phyloP scores from a whole-genome alignment of 2,888 invertebrate genomes.

The Melanostoma mellinum region DNA sequence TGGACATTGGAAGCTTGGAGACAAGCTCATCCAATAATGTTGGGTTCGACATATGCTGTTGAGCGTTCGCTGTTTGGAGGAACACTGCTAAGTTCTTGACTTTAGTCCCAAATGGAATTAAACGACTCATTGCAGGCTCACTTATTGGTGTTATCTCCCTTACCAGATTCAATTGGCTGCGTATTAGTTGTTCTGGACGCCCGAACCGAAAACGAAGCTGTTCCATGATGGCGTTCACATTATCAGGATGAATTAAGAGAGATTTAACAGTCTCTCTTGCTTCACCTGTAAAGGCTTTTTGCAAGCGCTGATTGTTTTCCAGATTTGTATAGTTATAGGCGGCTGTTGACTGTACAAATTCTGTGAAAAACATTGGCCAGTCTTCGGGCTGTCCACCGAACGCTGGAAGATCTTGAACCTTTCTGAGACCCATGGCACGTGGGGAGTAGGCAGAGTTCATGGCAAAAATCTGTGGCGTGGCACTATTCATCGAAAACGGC shows the following conservation, averaged over 20 bases:
- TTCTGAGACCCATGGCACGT: conserved; percentile 3
- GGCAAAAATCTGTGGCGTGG: too few species aligned
- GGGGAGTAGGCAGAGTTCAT: too few species aligned
- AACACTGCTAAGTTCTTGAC: conserved; percentile 60
- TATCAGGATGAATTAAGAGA: conserved; percentile 55
- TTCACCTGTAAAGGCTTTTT: conserved; percentile 47
- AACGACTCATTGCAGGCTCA: conserved; percentile 39
- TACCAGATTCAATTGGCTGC: conserved; percentile 58
- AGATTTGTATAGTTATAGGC: conserved; percentile 39
- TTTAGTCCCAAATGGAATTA: conserved; percentile 65
- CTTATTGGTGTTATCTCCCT: conserved; percentile 43
- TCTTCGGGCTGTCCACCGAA: conserved; percentile 31
- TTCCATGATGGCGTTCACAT: conserved; percentile 45
- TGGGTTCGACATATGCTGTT: conserved; percentile 66
- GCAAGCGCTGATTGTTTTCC: conserved; percentile 45
- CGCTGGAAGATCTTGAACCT: conserved; percentile 48
- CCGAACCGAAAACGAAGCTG: conserved; percentile 58
- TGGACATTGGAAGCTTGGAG: conserved; percentile 62
- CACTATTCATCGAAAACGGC: too few species aligned
- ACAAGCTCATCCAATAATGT: conserved; percentile 64
- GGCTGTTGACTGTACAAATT: too few species aligned
- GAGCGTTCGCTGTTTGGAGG: conserved; percentile 48
- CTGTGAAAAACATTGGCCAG: conserved; percentile 55
- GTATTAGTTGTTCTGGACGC: conserved; percentile 57
- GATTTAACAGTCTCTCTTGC: conserved; percentile 8